phyloP scores from a whole-genome alignment of 2,888 invertebrate species.

The Sinopyrophorus schimmeli region DNA sequence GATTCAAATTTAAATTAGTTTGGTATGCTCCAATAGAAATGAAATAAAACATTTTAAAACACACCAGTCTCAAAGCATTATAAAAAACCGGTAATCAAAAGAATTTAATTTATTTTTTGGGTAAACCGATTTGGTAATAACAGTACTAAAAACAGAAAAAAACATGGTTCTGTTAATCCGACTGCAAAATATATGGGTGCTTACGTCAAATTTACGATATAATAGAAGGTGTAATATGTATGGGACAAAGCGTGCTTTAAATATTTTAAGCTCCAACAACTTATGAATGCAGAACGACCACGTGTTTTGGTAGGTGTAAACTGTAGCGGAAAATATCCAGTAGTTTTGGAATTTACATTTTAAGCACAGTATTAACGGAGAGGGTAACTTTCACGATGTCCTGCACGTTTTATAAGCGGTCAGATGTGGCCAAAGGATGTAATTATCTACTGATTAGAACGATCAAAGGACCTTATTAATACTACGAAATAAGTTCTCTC shows the following conservation, averaged over 20 bases:
- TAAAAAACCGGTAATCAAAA: too few species aligned
- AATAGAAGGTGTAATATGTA: too few species aligned
- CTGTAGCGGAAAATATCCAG: neutral
- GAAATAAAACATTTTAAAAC: neutral
- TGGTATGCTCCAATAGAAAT: neutral
- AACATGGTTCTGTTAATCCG: neutral
- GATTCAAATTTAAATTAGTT: too few species aligned
- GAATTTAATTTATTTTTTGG: neutral
- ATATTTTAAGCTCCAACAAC: conserved; percentile 7
- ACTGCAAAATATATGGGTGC: neutral
- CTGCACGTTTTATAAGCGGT: conserved; percentile 7
- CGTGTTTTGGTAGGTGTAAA: conserved; percentile 4
- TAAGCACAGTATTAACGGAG: neutral
- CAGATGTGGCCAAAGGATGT: conserved; percentile 9
- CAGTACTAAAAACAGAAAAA: neutral
- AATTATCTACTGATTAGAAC: conserved; percentile 15
- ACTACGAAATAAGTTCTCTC: too few species aligned
- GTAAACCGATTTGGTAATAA: neutral
- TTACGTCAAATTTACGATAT: conserved; percentile 6
- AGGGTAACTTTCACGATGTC: neutral
- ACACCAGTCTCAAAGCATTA: neutral
- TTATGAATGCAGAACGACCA: conserved; percentile 1
- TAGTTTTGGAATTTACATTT: conserved; percentile 8
- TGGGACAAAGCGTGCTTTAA: conserved; percentile 6
- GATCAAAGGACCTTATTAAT: conserved; percentile 10